Evolutionary conservation across 2,113 vertebrate species (phyloP), one percentile per base, ranked within the genome.

Genomic region (Orycteropus afer): DNA sequence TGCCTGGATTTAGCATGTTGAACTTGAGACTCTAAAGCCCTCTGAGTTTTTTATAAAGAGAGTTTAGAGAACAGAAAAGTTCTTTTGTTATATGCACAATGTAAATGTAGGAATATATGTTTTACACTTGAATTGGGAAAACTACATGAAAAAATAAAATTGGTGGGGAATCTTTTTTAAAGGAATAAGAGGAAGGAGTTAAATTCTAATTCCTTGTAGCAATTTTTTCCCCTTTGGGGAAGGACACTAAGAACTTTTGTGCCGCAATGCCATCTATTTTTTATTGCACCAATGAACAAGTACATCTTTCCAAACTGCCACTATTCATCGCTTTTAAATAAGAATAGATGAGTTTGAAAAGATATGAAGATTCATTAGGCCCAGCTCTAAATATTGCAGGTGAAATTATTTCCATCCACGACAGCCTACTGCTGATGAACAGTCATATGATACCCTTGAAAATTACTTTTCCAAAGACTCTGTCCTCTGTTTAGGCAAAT

Each of bases 311-410:
- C 80, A 94, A 95, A 95, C 90, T 91, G 95, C 93, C 94, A 94
- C 95, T 93, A 53, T 82, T 95, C 96, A 91, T 97, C 1, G 25
- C 91, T 96, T 93, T 96, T 94, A 95, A 97, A 96, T 97, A 96
- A 95, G 94, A 97, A 97, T 67, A 86, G 83, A 96, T 96, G 95
- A 88, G 86, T 89, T 81, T 59, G 86, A 93, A 95, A 95, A 96
- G 86, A 90, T 91, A 96, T 42, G 89, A 96, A 96, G 96, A 96
- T 95, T 95, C 93, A 94, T 94, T 96, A 90, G 86, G 45, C 37
- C 69, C 15, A 61, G 53, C 40, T 95, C 92, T 95, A 97, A 95
- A 95, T 91, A 94, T 74, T 95, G 92, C 78, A 88, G 78, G 92
- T 67, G 29, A 96, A 94, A 95, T 93, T 25, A 86, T 95, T 94